Evolutionary conservation across 1,140 invertebrate genomes (phyloP).

Genomic region (Drosophila rhopaloa): DNA sequence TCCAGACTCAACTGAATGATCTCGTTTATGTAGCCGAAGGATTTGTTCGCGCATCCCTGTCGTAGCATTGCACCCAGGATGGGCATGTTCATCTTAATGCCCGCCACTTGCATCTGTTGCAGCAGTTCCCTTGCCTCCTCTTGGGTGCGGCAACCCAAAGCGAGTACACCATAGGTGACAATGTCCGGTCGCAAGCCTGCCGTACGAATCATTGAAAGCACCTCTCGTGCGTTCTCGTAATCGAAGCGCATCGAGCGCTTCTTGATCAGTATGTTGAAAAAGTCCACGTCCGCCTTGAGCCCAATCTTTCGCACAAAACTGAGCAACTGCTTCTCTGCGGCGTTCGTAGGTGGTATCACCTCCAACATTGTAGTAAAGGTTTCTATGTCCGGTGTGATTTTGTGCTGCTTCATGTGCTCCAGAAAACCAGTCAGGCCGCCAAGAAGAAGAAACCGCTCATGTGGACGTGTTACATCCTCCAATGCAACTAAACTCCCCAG

Average conservation of each 20-base stretch:
- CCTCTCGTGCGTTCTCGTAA: constrained; percentile 88
- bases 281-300: constrained; percentile 90
- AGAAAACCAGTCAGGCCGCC: constrained; percentile 92
- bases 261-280: constrained; percentile 95
- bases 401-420: constrained; percentile 88
- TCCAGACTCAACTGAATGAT: constrained; percentile 88
- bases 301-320: constrained; percentile 86
- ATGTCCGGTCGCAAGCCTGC: constrained; percentile 89
- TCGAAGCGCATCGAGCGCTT: constrained; percentile 89
- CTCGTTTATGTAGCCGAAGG: constrained; percentile 88
- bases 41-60: constrained; percentile 86
- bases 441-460: constrained; percentile 91
- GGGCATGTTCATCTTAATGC: constrained; percentile 89
- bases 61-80: constrained; percentile 89
- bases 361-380: constrained; percentile 92
- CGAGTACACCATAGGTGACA: constrained; percentile 94
- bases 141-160: constrained; percentile 89
- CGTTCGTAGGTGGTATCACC: constrained; percentile 87
- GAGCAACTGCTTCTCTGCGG: constrained; percentile 89
- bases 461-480: constrained; percentile 86
- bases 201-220: constrained; percentile 88
- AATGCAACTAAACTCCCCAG: constrained; percentile 87
- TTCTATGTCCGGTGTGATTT: constrained; percentile 90
- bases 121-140: constrained; percentile 88
- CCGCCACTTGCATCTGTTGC: constrained; percentile 88